phyloP scores from a whole-genome alignment of 1,140 invertebrate species.

The Rhizoglyphus robini region DNA sequence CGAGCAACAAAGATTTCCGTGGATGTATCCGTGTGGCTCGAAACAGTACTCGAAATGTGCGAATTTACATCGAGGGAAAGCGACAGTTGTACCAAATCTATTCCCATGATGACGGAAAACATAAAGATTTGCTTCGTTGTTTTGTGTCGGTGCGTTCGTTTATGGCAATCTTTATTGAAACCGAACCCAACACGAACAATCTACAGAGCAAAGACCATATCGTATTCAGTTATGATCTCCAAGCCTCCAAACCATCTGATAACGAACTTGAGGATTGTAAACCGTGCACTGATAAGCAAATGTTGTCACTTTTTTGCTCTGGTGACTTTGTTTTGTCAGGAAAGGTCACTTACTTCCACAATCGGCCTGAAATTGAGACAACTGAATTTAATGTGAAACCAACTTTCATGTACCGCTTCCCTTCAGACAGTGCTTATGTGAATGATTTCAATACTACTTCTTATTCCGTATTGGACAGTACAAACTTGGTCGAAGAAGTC shows the following conservation, averaged over 20 bases:
- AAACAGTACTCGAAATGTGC: conserved; percentile 36
- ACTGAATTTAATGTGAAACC: conserved; percentile 51
- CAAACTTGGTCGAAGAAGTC: too few relatives aligned
- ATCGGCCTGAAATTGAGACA: conserved; percentile 45
- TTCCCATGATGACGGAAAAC: conserved; percentile 45
- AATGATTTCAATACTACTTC: neutral
- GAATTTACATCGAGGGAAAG: conserved; percentile 53
- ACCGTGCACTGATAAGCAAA: conserved; percentile 55
- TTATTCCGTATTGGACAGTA: neutral
- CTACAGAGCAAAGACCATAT: conserved; percentile 34
- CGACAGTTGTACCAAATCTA: conserved; percentile 48
- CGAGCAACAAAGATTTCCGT: conserved; percentile 41
- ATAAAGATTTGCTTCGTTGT: conserved; percentile 38
- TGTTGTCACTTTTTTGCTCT: conserved; percentile 59
- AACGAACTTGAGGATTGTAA: conserved; percentile 39
- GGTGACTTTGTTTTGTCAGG: conserved; percentile 59
- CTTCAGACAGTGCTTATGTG: neutral
- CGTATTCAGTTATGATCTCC: conserved; percentile 51
- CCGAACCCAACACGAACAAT: conserved; percentile 29
- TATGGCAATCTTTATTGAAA: conserved; percentile 56
- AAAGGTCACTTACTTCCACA: conserved; percentile 48
- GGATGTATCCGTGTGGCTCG: conserved; percentile 47
- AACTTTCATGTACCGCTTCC: conserved; percentile 46
- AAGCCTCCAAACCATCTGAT: conserved; percentile 30
- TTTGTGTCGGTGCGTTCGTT: conserved; percentile 51